phyloP scores from a whole-genome alignment of 2,797 vertebrate species.

The Tapirus indicus region DNA sequence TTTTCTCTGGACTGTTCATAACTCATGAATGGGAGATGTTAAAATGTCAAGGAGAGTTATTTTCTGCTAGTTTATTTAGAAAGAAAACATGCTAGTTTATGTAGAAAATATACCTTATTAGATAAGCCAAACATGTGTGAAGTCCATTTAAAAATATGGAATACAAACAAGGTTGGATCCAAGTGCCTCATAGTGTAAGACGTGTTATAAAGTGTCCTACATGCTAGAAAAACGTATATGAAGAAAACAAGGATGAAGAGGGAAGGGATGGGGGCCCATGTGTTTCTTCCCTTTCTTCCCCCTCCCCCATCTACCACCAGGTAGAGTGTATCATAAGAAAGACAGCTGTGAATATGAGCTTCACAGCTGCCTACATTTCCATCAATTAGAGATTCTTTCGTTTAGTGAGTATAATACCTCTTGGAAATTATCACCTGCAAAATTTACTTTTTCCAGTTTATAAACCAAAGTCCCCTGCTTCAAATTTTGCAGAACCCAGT shows the following conservation, averaged over 20 bases:
- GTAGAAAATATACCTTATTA: not conserved
- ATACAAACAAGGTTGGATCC: not conserved
- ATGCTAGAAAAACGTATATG: not conserved
- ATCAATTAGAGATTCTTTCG: constrained; percentile 46
- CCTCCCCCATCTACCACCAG: not conserved
- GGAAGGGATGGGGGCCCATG: not conserved
- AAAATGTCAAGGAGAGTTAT: not conserved
- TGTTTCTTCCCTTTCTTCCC: not conserved
- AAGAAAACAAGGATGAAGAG: constrained; percentile 12
- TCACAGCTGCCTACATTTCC: not conserved
- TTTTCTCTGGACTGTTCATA: not conserved
- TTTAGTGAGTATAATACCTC: constrained; percentile 15
- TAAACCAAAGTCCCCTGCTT: not conserved
- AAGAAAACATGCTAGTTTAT: not conserved
- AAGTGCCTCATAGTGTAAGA: not conserved
- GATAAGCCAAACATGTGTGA: not conserved
- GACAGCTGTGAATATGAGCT: not conserved
- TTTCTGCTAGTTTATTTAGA: constrained; percentile 26
- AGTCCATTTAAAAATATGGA: constrained; percentile 3
- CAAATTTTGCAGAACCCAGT: not conserved
- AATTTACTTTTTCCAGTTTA: constrained; percentile 16
- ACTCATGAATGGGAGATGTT: not conserved
- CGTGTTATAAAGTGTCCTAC: not conserved
- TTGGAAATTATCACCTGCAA: constrained; percentile 44
- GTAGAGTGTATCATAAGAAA: not conserved